A percentile compares a stretch with the other conserved stretches of the same genome.
Conservation (phyloP, 2,797 vertebrate genomes). For the Crenuchus spilurus region DNA sequence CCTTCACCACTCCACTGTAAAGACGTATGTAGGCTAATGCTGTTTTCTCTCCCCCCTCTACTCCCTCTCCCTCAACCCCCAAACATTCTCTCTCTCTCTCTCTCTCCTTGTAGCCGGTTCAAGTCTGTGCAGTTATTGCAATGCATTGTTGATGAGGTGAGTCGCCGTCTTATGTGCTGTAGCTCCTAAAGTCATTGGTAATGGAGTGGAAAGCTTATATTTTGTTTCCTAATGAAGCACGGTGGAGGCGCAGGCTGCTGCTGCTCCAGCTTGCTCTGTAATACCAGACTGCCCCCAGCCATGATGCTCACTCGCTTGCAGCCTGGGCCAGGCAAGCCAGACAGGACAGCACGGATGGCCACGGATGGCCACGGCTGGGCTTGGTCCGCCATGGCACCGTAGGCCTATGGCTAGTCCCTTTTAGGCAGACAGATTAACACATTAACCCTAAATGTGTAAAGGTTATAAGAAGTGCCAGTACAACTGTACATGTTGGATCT, state of each 20-base stretch:
- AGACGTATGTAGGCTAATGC: constrained; percentile 94
- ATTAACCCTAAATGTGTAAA: constrained; percentile 9
- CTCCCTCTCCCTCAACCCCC: constrained; percentile 22
- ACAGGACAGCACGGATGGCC: constrained; percentile 45
- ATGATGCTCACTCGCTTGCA: constrained; percentile 45
- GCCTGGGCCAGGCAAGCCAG: constrained; percentile 38
- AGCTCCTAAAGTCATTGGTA: constrained; percentile 99
- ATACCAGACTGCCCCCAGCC: constrained; percentile 58
- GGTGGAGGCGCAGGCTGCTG: constrained; percentile 88
- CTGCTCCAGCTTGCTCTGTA: constrained; percentile 66
- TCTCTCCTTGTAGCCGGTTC: constrained; percentile 70
- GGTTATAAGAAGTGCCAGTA: neutral
- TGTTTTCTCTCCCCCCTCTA: constrained; percentile 70
- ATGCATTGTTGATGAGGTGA: constrained; percentile 99
- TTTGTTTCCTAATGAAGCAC: constrained; percentile 99
- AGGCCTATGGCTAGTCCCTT: constrained; percentile 20
- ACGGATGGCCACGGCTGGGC: constrained; percentile 22
- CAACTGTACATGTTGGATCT: constrained; percentile 5
- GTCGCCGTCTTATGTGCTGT: constrained; percentile 99
- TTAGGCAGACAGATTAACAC: constrained; percentile 38
- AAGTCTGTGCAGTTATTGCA: constrained; percentile 98
- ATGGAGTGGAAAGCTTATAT: constrained; percentile 99
- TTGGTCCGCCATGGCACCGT: constrained; percentile 19
- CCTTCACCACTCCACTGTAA: constrained; percentile 93
- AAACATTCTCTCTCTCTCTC: constrained; percentile 21